Percentiles rank a stretch among this genome's conserved stretches.
Conservation (phyloP, 2,113 vertebrate genomes). For the Ivindomyrus marchei region DNA sequence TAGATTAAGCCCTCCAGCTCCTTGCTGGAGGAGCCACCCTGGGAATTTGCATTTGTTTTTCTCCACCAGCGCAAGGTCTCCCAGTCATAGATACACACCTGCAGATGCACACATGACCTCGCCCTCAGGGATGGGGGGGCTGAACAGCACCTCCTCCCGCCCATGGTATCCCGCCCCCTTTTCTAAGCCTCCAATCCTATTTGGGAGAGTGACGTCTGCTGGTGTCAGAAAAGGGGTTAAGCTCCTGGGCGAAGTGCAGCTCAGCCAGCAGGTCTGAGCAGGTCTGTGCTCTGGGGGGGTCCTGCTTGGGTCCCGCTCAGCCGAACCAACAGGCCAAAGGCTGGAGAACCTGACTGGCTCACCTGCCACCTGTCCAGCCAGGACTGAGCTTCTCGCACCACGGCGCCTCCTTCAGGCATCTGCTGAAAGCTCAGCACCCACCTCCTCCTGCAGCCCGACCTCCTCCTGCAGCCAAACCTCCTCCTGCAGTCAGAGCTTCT, state of each 20-base stretch:
- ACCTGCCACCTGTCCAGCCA: neutral
- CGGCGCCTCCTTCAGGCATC: neutral
- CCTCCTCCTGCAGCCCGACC: too few relatives aligned
- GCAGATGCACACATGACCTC: neutral
- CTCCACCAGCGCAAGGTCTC: neutral
- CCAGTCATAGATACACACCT: neutral
- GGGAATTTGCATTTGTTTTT: constrained; percentile 12
- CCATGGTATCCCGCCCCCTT: neutral
- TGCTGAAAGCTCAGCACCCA: neutral
- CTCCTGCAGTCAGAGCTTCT: neutral
- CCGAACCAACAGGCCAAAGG: neutral
- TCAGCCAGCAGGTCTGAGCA: neutral
- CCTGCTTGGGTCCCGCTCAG: neutral
- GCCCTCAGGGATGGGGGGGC: neutral
- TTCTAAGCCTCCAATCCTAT: constrained; percentile 62
- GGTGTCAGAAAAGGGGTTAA: constrained; percentile 41
- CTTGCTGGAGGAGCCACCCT: neutral
- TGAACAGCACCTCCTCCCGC: neutral
- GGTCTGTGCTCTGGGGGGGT: neutral
- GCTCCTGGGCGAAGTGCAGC: neutral
- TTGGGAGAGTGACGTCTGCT: constrained; percentile 45
- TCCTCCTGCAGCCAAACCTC: too few relatives aligned
- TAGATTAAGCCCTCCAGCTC: neutral
- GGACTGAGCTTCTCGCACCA: neutral
- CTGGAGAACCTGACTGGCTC: neutral